Conservation (phyloP, 2,113 vertebrate genomes). For the Pipa parva region DNA sequence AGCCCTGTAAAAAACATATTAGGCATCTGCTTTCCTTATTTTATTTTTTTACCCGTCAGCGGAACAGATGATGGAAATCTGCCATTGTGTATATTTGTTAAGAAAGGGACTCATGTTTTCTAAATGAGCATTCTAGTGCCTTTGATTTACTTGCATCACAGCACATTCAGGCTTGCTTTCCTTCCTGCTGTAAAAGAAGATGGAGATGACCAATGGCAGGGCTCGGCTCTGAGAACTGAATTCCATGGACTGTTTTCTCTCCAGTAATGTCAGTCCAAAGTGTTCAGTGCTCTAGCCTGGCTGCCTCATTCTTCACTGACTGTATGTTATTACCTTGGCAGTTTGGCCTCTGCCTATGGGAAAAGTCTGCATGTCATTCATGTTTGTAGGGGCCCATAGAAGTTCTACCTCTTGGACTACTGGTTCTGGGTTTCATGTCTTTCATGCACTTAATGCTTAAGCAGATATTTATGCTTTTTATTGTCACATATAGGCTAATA, state of each 20-base stretch:
- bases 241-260: slow-evolving; percentile 66
- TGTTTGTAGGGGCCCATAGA: background rate
- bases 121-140: no score
- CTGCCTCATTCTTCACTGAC: slow-evolving; percentile 57
- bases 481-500: no score
- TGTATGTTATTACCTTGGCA: slow-evolving; percentile 9
- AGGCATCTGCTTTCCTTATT: no score
- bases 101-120: background rate
- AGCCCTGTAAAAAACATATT: no score
- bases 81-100: background rate
- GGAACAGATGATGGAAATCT: background rate
- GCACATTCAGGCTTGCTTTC: no score
- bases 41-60: no score
- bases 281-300: slow-evolving; percentile 65
- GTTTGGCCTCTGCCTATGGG: background rate
- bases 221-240: slow-evolving; percentile 70
- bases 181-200: slow-evolving; percentile 46
- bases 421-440: no score
- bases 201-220: slow-evolving; percentile 54
- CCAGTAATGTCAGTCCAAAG: slow-evolving; percentile 58
- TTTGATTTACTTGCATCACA: no score
- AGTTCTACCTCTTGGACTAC: no score
- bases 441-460: no score
- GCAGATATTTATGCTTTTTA: no score
- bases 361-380: background rate